Conservation (phyloP, 2,888 invertebrate species). For the Drosophila limbata region DNA sequence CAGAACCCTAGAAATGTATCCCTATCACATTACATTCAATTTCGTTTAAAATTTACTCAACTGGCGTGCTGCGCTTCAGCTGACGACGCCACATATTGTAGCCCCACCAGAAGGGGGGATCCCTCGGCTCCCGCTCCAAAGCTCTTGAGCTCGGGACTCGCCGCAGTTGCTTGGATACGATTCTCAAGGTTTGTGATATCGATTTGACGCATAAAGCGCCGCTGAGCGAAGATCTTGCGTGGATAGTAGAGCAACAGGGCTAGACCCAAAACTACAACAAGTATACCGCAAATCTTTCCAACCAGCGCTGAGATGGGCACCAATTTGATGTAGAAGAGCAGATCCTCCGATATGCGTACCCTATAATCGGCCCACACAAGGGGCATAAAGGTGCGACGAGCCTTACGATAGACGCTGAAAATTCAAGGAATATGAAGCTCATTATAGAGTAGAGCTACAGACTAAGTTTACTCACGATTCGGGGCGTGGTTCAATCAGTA, state of each 20-base stretch:
- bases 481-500: constrained; percentile 88
- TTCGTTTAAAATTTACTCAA: constrained; percentile 21
- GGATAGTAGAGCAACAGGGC: constrained; percentile 72
- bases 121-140: constrained; percentile 39
- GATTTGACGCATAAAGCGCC: constrained; percentile 68
- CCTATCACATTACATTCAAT: constrained; percentile 44
- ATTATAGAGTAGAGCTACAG: neutral
- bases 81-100: constrained; percentile 44
- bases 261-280: constrained; percentile 56
- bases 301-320: constrained; percentile 50
- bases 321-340: constrained; percentile 63
- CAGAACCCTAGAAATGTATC: constrained; percentile 22
- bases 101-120: constrained; percentile 64
- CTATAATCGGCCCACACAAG: constrained; percentile 78
- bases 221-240: constrained; percentile 53
- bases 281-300: constrained; percentile 55
- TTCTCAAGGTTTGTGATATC: constrained; percentile 64
- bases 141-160: constrained; percentile 35
- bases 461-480: constrained; percentile 86
- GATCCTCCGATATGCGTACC: constrained; percentile 61
- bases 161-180: constrained; percentile 32
- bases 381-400: constrained; percentile 69
- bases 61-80: constrained; percentile 17
- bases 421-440: neutral
- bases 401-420: constrained; percentile 66